These are phyloP conservation scores for Epizoanthus illoricatus DNA, from an alignment of 92 coral and sea anemone genomes.

Conservation along the genomic window DNA sequence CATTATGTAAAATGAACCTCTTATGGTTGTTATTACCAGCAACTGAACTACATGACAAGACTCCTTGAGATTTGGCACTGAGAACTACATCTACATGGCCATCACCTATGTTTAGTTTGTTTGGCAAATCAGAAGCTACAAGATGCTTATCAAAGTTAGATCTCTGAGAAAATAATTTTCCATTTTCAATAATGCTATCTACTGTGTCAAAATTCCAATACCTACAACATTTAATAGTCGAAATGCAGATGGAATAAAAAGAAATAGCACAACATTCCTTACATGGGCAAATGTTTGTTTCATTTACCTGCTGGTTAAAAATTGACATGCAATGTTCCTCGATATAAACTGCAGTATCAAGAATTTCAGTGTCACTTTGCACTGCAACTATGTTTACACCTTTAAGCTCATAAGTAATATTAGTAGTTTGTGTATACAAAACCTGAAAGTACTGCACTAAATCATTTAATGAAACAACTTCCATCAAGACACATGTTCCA, in stretches of 20 bases:
- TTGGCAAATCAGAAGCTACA: conserved; percentile 35
- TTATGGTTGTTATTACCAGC: conserved; percentile 31
- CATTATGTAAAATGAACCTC: no score
- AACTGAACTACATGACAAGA: conserved; percentile 8
- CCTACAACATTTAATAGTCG: conserved; percentile 42
- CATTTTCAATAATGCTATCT: not conserved
- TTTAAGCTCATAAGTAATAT: conserved; percentile 27
- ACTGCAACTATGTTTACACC: conserved; percentile 37
- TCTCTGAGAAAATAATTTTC: not conserved
- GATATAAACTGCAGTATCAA: not conserved
- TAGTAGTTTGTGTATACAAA: conserved; percentile 9
- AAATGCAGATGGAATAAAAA: conserved; percentile 46
- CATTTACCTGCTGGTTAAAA: conserved; percentile 25
- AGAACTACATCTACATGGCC: conserved; percentile 17
- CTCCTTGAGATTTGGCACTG: conserved; percentile 35
- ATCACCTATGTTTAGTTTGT: conserved; percentile 42
- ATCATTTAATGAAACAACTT: conserved; percentile 36
- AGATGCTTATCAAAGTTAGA: conserved; percentile 8
- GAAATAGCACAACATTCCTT: conserved; percentile 35
- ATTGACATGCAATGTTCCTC: not conserved
- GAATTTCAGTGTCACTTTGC: conserved; percentile 26
- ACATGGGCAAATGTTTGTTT: conserved; percentile 12
- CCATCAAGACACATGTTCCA: conserved; percentile 43
- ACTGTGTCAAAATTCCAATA: conserved; percentile 44
- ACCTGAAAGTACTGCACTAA: conserved; percentile 33